Conservation (phyloP, 2,888 invertebrate genomes). For the Lepidocyrtinus sp. region DNA sequence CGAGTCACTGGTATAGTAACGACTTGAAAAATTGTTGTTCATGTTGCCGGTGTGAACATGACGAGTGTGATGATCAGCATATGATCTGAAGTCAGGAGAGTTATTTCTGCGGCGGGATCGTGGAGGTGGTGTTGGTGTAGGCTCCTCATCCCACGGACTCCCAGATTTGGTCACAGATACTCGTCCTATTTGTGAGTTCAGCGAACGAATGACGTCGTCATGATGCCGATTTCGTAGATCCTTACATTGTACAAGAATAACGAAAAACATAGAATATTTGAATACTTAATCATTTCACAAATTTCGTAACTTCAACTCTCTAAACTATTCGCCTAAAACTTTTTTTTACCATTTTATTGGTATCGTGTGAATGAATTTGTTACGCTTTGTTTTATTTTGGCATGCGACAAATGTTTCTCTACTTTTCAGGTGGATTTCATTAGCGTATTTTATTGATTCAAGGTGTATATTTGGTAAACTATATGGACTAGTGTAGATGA, state of each 20-base stretch:
- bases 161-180: slow-evolving; percentile 69
- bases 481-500: too few species aligned
- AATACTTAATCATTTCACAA: too few species aligned
- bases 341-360: too few species aligned
- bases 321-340: too few species aligned
- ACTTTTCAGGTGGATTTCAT: too few species aligned
- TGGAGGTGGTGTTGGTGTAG: slow-evolving; percentile 70
- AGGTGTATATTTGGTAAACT: too few species aligned
- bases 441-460: too few species aligned
- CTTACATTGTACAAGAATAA: slow-evolving; percentile 57
- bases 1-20: slow-evolving; percentile 54
- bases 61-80: slow-evolving; percentile 65
- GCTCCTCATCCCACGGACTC: slow-evolving; percentile 69
- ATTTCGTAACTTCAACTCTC: too few species aligned
- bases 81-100: slow-evolving; percentile 67
- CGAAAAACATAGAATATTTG: slow-evolving; percentile 14
- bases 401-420: too few species aligned
- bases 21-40: slow-evolving; percentile 61
- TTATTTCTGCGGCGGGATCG: slow-evolving; percentile 69
- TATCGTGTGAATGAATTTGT: too few species aligned
- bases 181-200: slow-evolving; percentile 70
- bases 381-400: too few species aligned
- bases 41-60: slow-evolving; percentile 65
- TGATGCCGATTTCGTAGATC: slow-evolving; percentile 69
- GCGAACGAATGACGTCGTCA: slow-evolving; percentile 70